These are phyloP conservation scores for Xanthia icteritia DNA, from an alignment of 2,888 invertebrate genomes.

Conservation along the genomic window DNA sequence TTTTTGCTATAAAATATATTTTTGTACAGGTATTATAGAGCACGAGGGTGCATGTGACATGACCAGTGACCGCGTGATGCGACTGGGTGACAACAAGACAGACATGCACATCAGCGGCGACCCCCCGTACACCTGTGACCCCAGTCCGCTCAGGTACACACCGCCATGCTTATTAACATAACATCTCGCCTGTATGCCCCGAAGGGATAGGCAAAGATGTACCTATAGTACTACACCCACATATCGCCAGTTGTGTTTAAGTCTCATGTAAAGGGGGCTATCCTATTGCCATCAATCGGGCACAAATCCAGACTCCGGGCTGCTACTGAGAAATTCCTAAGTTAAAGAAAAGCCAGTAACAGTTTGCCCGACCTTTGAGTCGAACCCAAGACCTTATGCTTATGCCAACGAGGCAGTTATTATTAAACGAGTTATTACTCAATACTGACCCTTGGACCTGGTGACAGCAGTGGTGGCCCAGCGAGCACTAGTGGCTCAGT, in stretches of 20 bases:
- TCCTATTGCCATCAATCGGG: neutral
- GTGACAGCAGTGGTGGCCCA: too few relatives aligned
- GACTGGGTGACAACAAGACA: conserved; percentile 77
- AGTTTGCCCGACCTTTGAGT: neutral
- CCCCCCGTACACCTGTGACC: conserved; percentile 86
- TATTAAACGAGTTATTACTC: conserved; percentile 32
- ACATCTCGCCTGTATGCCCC: neutral
- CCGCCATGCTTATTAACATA: conserved; percentile 18
- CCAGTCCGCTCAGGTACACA: conserved; percentile 86
- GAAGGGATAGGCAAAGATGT: neutral
- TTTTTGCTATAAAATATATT: neutral
- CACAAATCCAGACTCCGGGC: neutral
- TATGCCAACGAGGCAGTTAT: neutral
- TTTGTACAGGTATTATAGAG: conserved; percentile 82
- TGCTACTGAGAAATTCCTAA: neutral
- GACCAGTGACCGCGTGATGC: conserved; percentile 84
- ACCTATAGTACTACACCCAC: neutral
- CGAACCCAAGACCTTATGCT: neutral
- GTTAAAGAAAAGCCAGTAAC: neutral
- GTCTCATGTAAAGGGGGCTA: neutral
- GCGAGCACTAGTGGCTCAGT: too few relatives aligned
- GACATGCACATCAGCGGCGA: conserved; percentile 89
- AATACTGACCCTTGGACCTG: neutral
- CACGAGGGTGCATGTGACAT: conserved; percentile 84
- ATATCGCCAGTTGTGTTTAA: neutral